Evolutionary conservation across 2,113 vertebrate genomes (phyloP), one percentile per base, ranked within the genome.

Genomic region (Puffinus mauretanicus): DNA sequence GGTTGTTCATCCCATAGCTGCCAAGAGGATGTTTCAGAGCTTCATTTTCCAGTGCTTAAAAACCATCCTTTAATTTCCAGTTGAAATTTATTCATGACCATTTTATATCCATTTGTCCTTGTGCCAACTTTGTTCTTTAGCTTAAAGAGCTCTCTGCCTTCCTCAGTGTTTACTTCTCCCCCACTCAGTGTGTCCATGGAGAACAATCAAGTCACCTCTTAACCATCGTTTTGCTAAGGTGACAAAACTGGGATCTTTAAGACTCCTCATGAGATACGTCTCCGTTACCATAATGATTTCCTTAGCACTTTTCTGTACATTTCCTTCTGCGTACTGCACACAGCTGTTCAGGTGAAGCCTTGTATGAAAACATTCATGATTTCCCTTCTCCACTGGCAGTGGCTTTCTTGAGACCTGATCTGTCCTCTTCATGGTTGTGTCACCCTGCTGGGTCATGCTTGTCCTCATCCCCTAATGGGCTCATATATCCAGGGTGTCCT

Each of bases 41-140:
- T 92, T 92, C 51, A 70, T 93, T 95, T 94, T 94, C 29, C 72
- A 83, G 51, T 94, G 79, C 60, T 95, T 94, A 96, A 92, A 94
- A 66, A 7, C 17, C 11, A 57, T 87, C 57, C 78, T 93, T 93
- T 90, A 66, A 90, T 95, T 94, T 93, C n/a, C 47, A 83, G 46
- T 75, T 94, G 67, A 81, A 96, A 77, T 58, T 83, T 93, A 92
- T 96, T 93, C 71, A 92, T 67, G 54, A 54, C 25, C 22, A 18
- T 93, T 95, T 94, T 92, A 86, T 92, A 90, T 24, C 71, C 30
- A 73, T 88, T 94, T 93, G 75, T 93, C 60, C 46, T 58, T 44
- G 42, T 83, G 94, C 96, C 96, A 97, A 7, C 38, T 94, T 83
- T 86, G 40, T 93, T 80, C 87, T 94, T 93, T 42, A 92, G 71